Conservation (phyloP, 1,140 invertebrate genomes). For the Drosophila rhopaloa region DNA sequence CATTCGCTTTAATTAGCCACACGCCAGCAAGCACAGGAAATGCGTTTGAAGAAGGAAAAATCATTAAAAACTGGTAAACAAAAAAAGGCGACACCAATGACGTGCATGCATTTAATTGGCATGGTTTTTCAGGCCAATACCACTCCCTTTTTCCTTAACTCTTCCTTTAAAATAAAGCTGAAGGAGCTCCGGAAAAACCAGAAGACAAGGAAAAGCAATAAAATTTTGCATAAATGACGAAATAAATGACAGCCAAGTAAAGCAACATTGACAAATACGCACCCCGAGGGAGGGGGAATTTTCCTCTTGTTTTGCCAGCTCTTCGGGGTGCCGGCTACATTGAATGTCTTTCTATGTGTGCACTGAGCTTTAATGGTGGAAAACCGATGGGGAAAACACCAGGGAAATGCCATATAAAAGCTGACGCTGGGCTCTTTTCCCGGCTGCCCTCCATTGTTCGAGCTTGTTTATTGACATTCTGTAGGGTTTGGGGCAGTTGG, state of each 20-base stretch:
- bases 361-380: slow-evolving; percentile 54
- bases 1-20: slow-evolving; percentile 67
- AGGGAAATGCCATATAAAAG: slow-evolving; percentile 67
- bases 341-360: slow-evolving; percentile 42
- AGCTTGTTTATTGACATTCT: slow-evolving; percentile 80
- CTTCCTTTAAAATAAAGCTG: slow-evolving; percentile 4
- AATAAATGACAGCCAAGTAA: slow-evolving; percentile 80
- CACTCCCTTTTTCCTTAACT: slow-evolving; percentile 15
- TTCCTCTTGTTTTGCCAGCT: slow-evolving; percentile 21
- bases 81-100: slow-evolving; percentile 28
- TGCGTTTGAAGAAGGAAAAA: slow-evolving; percentile 29
- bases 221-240: slow-evolving; percentile 82
- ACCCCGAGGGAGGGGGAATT: background rate
- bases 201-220: slow-evolving; percentile 71
- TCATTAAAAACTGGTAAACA: slow-evolving; percentile 10
- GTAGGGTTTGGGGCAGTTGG: slow-evolving; percentile 48
- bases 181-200: background rate
- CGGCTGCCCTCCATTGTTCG: slow-evolving; percentile 46
- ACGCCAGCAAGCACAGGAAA: slow-evolving; percentile 60
- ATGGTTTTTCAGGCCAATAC: slow-evolving; percentile 10
- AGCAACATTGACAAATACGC: slow-evolving; percentile 72
- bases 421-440: slow-evolving; percentile 53
- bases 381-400: slow-evolving; percentile 44
- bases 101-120: slow-evolving; percentile 72
- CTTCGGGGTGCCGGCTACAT: slow-evolving; percentile 38